Percentiles rank a stretch among this genome's conserved stretches.
Evolutionary conservation across 1,140 invertebrate species (phyloP).

Genomic region (Procambarus virginalis): DNA sequence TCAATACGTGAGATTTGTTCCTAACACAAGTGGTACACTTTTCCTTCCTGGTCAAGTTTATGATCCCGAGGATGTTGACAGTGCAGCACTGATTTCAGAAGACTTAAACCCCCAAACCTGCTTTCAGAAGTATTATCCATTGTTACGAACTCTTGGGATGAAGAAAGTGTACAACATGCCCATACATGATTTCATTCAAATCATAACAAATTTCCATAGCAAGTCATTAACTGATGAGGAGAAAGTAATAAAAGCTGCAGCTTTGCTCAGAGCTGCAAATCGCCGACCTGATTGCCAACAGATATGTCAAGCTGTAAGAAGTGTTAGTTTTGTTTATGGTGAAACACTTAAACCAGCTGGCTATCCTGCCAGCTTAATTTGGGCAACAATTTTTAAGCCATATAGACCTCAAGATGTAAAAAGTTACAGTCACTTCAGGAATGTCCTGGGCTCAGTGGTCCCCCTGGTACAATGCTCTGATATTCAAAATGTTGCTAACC

Average conservation of each 20-base stretch:
- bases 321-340: conserved; percentile 27
- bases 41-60: conserved; percentile 4
- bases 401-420: background rate
- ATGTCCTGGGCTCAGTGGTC: conserved; percentile 16
- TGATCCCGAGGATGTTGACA: conserved; percentile 35
- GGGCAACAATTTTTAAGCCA: conserved; percentile 1
- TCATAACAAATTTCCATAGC: background rate
- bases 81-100: conserved; percentile 23
- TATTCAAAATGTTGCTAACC: conserved; percentile 12
- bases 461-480: background rate
- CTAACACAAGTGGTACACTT: background rate
- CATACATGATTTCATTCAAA: background rate
- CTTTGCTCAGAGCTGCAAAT: conserved; percentile 18
- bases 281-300: background rate
- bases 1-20: conserved; percentile 11
- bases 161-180: conserved; percentile 25
- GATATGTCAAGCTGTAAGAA: conserved; percentile 11
- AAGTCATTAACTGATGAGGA: background rate
- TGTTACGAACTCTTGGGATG: conserved; percentile 26
- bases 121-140: conserved; percentile 6
- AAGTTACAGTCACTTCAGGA: conserved; percentile 4
- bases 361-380: conserved; percentile 10
- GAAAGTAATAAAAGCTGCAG: background rate
- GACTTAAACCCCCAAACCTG: background rate
- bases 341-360: background rate